These are phyloP conservation scores for Eulemur mongoz DNA, from an alignment of 2,797 vertebrate species.

Conservation along the genomic window DNA sequence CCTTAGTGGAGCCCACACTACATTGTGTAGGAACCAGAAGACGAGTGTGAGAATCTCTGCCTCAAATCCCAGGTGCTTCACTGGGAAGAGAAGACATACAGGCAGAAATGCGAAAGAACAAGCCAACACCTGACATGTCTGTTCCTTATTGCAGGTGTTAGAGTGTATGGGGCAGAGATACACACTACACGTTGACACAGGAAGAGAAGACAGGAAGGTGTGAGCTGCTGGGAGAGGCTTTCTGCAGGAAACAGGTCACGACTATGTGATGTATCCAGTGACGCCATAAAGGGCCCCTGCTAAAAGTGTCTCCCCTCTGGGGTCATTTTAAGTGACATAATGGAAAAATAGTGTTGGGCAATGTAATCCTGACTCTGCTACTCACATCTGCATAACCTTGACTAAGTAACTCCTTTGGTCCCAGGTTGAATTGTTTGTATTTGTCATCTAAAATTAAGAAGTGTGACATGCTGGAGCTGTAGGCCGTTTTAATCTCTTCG, in stretches of 20 bases:
- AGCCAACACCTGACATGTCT: not conserved
- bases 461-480: not conserved
- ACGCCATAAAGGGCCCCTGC: not conserved
- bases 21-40: not conserved
- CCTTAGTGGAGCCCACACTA: not conserved
- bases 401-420: not conserved
- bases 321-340: not conserved
- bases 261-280: not conserved
- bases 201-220: not conserved
- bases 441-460: not conserved
- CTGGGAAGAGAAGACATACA: not conserved
- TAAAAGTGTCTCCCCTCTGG: not conserved
- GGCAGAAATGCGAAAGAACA: not conserved
- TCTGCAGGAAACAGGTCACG: not conserved
- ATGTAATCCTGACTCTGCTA: not conserved
- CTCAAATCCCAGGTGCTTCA: not conserved
- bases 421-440: not conserved
- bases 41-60: not conserved
- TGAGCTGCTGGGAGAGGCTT: not conserved
- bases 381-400: accelerated
- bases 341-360: not conserved
- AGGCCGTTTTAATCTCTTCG: not conserved
- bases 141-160: no score
- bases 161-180: no score
- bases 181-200: accelerated